A percentile compares a stretch with the other conserved stretches of the same genome.
phyloP scores from a whole-genome alignment of 2,888 invertebrate genomes.

The Charanyca ferruginea region DNA sequence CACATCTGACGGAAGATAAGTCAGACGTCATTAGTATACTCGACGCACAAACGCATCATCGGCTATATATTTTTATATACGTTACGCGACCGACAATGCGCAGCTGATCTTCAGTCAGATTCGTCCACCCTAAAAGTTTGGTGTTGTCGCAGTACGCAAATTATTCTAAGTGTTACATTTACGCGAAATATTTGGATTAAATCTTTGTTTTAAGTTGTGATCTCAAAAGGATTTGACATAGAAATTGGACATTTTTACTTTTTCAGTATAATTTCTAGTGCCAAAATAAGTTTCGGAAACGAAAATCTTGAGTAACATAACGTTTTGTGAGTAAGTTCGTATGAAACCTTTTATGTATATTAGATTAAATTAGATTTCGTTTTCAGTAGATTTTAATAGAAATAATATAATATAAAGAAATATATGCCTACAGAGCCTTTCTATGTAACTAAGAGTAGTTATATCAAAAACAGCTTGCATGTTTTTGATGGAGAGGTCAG shows the following conservation, averaged over 20 bases:
- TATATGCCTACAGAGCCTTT: conserved; percentile 66
- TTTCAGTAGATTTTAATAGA: conserved; percentile 56
- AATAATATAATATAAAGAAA: conserved; percentile 48
- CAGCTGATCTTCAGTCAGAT: no score
- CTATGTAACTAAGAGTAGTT: conserved; percentile 57
- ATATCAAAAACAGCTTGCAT: conserved; percentile 30
- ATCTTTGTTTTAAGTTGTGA: conserved; percentile 53
- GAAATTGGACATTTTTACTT: conserved; percentile 57
- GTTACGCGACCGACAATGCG: no score
- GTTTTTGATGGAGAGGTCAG: conserved; percentile 32
- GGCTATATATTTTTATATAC: no score
- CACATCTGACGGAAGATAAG: no score
- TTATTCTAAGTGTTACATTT: conserved; percentile 33
- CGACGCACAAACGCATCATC: no score
- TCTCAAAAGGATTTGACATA: conserved; percentile 59
- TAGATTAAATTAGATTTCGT: conserved; percentile 61
- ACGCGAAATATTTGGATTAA: conserved; percentile 33
- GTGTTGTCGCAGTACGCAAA: conserved; percentile 32
- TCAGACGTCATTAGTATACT: no score
- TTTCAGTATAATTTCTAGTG: conserved; percentile 71
- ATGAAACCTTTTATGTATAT: conserved; percentile 59
- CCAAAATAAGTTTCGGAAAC: conserved; percentile 66
- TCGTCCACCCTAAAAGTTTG: conserved; percentile 23
- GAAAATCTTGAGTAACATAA: conserved; percentile 49
- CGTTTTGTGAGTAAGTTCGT: conserved; percentile 55